Percentiles rank a stretch among this genome's conserved stretches.
phyloP scores from a whole-genome alignment of 2,113 vertebrate genomes.

The Erpornis zantholeuca region DNA sequence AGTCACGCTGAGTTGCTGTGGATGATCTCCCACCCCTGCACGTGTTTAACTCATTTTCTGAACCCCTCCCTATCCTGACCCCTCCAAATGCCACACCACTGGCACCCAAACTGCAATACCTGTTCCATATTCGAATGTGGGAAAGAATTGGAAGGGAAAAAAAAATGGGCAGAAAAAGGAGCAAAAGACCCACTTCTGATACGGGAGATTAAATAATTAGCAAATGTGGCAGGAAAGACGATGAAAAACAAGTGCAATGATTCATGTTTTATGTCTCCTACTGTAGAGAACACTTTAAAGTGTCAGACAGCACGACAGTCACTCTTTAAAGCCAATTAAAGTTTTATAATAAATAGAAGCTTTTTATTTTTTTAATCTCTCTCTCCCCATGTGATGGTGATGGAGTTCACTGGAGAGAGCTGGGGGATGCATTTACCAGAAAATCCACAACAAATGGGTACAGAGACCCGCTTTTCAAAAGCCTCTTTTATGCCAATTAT shows the following conservation, averaged over 20 bases:
- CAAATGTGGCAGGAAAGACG: conserved; percentile 63
- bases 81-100: not conserved
- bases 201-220: conserved; percentile 61
- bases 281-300: conserved; percentile 53
- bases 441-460: not conserved
- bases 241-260: conserved; percentile 68
- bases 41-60: not conserved
- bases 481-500: not conserved
- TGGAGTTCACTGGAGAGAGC: not conserved
- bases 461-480: conserved; percentile 1
- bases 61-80: not conserved
- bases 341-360: conserved; percentile 62
- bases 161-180: not conserved
- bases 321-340: conserved; percentile 69
- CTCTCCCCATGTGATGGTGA: not conserved
- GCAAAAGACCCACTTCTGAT: conserved; percentile 49
- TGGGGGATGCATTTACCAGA: not conserved
- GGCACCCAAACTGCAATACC: not conserved
- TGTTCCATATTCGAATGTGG: rapidly evolving
- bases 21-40: not conserved
- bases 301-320: conserved; percentile 62
- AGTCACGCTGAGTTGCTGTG: not conserved
- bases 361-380: not conserved
- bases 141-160: not conserved
- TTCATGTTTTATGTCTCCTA: conserved; percentile 70